Conservation (phyloP, 2,888 invertebrate genomes). For the Lamellibrachia satsuma region DNA sequence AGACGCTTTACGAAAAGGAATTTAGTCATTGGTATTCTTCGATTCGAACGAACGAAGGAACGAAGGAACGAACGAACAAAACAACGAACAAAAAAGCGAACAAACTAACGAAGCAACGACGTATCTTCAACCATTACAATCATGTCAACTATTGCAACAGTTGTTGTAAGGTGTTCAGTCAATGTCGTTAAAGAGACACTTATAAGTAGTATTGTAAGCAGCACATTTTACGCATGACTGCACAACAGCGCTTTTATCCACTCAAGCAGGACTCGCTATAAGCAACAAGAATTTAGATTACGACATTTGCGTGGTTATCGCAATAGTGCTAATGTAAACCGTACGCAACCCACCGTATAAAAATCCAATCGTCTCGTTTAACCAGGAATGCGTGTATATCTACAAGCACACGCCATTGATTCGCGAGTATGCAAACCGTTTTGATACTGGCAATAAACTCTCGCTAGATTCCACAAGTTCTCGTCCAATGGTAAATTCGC, state of each 20-base stretch:
- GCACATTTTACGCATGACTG: neutral
- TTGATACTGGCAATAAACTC: neutral
- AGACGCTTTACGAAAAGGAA: too few relatives aligned
- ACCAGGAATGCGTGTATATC: neutral
- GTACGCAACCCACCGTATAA: constrained; percentile 8
- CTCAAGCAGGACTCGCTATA: neutral
- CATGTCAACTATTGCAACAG: neutral
- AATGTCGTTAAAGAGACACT: neutral
- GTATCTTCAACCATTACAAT: too few relatives aligned
- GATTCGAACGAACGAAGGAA: too few relatives aligned
- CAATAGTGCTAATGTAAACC: neutral
- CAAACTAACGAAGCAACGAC: too few relatives aligned
- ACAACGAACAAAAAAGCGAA: too few relatives aligned
- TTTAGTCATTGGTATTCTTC: too few relatives aligned
- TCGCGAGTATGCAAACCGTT: neutral
- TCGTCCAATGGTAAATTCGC: neutral
- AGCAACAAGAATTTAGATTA: constrained; percentile 2
- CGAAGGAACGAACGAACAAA: too few relatives aligned
- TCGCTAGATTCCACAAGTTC: neutral
- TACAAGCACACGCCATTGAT: neutral
- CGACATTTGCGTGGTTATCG: neutral
- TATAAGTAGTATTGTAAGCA: neutral
- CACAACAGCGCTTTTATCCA: neutral
- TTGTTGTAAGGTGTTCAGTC: neutral
- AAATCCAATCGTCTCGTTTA: neutral